Percentiles rank a stretch among this genome's conserved stretches.
These are phyloP conservation scores for Andrena flavipes DNA, from an alignment of 2,888 invertebrate species.

Conservation along the genomic window DNA sequence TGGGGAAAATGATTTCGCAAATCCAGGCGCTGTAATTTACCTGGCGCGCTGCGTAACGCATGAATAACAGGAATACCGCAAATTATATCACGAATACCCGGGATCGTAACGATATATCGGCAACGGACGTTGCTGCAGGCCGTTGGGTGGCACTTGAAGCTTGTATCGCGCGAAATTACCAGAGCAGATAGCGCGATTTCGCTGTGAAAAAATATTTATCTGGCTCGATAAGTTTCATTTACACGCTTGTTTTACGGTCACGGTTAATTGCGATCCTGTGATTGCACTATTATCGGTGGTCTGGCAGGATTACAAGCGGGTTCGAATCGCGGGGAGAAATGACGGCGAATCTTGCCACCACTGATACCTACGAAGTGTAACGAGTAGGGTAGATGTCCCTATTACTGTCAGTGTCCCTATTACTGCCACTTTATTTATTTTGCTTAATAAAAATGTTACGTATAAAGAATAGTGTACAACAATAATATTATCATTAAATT, in stretches of 20 bases:
- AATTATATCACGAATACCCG: conserved; percentile 31
- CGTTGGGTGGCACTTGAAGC: not conserved
- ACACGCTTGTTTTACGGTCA: conserved; percentile 23
- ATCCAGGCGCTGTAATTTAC: conserved; percentile 8
- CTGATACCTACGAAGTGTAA: not conserved
- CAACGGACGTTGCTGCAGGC: not conserved
- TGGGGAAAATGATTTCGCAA: conserved; percentile 15
- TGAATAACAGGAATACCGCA: conserved; percentile 31
- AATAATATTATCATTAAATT: no score
- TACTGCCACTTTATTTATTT: no score
- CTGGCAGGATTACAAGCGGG: conserved; percentile 5
- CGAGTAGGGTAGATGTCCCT: no score
- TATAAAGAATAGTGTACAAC: no score
- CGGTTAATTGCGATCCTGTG: conserved; percentile 32
- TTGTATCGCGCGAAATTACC: conserved; percentile 9
- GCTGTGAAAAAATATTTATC: conserved; percentile 27
- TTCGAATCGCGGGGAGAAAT: not conserved
- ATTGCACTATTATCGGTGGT: conserved; percentile 25
- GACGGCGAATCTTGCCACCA: not conserved
- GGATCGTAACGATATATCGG: conserved; percentile 17
- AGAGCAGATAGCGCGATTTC: conserved; percentile 22
- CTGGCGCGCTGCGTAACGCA: not conserved
- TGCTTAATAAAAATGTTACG: no score
- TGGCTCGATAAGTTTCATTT: conserved; percentile 49
- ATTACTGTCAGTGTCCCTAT: no score